Evolutionary conservation across 2,888 invertebrate genomes (phyloP), one percentile per base, ranked within the genome.

Genomic region (Barypeithes pellucidus): DNA sequence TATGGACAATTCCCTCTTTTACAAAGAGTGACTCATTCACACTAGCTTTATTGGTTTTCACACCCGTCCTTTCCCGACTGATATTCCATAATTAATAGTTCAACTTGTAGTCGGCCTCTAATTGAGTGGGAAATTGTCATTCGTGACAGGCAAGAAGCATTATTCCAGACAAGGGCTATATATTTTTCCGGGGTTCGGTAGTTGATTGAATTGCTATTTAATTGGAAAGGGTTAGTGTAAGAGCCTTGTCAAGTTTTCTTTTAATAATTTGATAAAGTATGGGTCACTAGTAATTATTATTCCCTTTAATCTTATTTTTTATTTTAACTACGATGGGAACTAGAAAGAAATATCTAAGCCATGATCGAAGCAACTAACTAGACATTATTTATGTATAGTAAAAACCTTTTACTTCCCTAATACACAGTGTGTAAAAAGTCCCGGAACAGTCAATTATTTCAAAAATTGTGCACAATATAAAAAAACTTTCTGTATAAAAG

Each of bases 41-140:
- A 52, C 61, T 62, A 62, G 62, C 33, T 66, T 72, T 66, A 72
- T 72, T 72, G 72, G 66, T 66, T 76, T 76, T 72, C 61, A 63
- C 67, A 70, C 72, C 66, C 65, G 68, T 65, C 66, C 72, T 47
- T 45, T 47, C 65, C 59, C 69, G 66, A 41, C 52, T 57, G 68
- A 73, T 69, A 76, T 75, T 76, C 73, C 76, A 77, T 77, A 76
- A 77, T 76, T 77, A 73, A 77, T 77, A 77, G 76, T 77, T 75
- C 72, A 63, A 67, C 54, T 67, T 75, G 73, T 72, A 73, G 72
- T 50, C 72, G 72, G 70, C 69, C 59, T 75, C 72, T 77, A 77
- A 77, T 77, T 76, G 76, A 73, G 76, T 73, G 77, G 68, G 74
- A 73, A 75, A 76, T 71, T 70, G 76, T 74, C 73, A 67, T 68